Base-by-base conservation (phyloP, 2,797 vertebrate species). In the Kryptopterus vitreolus region DNA sequence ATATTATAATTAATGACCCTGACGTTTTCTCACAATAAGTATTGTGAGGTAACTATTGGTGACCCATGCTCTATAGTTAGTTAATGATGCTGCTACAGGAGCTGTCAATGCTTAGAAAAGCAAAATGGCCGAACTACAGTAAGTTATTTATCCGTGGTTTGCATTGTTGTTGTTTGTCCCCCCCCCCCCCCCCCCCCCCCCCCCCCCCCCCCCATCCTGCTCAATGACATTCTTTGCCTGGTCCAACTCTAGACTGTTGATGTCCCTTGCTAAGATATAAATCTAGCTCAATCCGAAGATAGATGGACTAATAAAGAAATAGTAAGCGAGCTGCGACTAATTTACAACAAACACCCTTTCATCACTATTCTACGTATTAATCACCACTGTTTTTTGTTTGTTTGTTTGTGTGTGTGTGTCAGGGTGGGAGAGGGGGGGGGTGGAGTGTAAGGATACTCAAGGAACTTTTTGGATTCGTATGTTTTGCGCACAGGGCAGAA, bases 281-380 rank as follows among this genome's bases (percentile, higher is more conserved):
- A 78, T 69, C 38, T 33, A 38, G 4, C 53, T 4, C 38, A 24
- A 13, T 31, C 53, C 33, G 26, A 35, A 24, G 65, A 70, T 38
- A 13, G 48, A 77, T 6, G 12, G 62, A 20, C 53, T 78, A 78
- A 79, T 61, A 22, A 61, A 50, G 57, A 79, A 38, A 52, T 11
- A 79, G 77, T 61, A 79, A 18, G 43, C 18, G n/a, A 52, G 43
- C 77, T 33, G 52, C 26, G 65, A 61, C 77, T 79, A 31, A 61
- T 71, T 79, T 58, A 59, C n/a, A n/a, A n/a, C n/a, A n/a, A n/a
- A n/a, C 38, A 70, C 55, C 26, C 65, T 78, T 46, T 71, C 43
- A 79, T 71, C 77, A 79, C 55, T 24, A 5, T 31, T 3, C 77
- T 50, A 50, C n/a, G 13, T 26, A 78, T 53, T 72, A 55, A 55